Base-by-base conservation (phyloP, 2,797 vertebrate species). In the Avahi laniger region DNA sequence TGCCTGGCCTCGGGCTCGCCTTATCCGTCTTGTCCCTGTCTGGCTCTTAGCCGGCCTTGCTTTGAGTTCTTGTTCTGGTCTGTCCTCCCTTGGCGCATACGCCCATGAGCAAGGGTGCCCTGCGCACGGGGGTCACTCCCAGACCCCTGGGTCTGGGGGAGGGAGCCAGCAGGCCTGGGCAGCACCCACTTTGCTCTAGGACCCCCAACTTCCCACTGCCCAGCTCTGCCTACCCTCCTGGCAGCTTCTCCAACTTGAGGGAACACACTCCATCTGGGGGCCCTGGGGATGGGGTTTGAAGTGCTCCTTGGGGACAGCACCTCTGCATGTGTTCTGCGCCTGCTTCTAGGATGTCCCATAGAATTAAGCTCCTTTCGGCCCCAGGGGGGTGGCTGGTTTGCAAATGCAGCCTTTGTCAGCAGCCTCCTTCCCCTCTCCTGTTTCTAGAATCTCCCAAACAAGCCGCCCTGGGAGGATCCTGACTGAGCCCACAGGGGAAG, bases 11-110 rank as follows among this genome's bases (percentile, higher is more conserved):
- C 26, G 28, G 69, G 20, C 33, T 3, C 5, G 2, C n/a, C 43
- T 26, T 0, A 0, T 5, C 52, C 1, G 0, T 24, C 52, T 59
- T 6, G 41, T 20, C 41, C 5, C 7, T 1, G 7, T 67, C n/a
- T 70, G 67, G n/a, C 41, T 30, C 73, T 1, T 7, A 46, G 28
- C 30, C 1, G 11, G 41, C 57, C 35, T 35, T 43, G 9, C 70
- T 30, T 61, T 46, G 63, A 82, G 72, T 2, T 26, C 75, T 5
- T 3, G 0, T 3, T 48, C 61, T 13, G 12, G 0, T 18, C 50
- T 41, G 63, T 63, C 38, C 35, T 90, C 12, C 46, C 72, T 70
- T 26, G 4, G 18, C 3, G 10, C 7, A 10, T 3, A 18, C 3
- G 3, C 30, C 30, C 10, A 1, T 4, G 14, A 67, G 30, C 35